Evolutionary conservation across 1,140 invertebrate species (phyloP), one percentile per base, ranked within the genome.

Genomic region (Meloidogyne floridensis): DNA sequence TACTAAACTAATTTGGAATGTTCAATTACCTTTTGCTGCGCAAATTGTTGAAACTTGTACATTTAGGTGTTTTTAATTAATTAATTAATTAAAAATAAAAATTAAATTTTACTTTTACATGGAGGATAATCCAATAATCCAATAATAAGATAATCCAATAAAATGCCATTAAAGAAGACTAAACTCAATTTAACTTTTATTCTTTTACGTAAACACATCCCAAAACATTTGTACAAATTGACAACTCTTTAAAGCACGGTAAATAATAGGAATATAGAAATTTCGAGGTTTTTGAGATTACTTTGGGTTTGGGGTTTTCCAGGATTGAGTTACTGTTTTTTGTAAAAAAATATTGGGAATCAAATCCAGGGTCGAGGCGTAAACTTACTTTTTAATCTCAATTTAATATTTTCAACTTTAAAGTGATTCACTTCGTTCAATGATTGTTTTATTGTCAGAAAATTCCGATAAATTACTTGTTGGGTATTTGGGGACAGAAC

Each of bases 401-500:
- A 20, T 20, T 20, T 0, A 13, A 42, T 7, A 59, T 81, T 72
- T 6, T 10, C 1, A 32, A 32, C 32, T 65, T 74, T 85, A 56
- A 42, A 87, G 86, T 69, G 84, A 86, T 13, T 81, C 75, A 11
- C 80, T 78, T 56, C 73, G 75, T 11, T 84, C 56, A 53, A 72
- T 86, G 78, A 20, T 86, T 13, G 78, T 87, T 2, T 47, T 85
- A 32, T 69, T 86, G 32, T 81, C 78, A 8, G 85, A 86, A 76
- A 84, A 86, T 32, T 83, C 73, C 13, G 59, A 74, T 18, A n/a
- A 65, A 6, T 53, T 86, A 15, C 56, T 81, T 10, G 70, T 86
- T 72, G 85, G 85, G 0, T 86, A 86, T 77, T 78, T 85, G 56
- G 85, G 85, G 3, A 86, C 85, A n/a, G 85, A 86, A 59, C 85